Percentiles rank a stretch among this genome's conserved stretches.
These are phyloP conservation scores for Epinotia demarniana DNA, from an alignment of 2,888 invertebrate genomes.

Conservation along the genomic window DNA sequence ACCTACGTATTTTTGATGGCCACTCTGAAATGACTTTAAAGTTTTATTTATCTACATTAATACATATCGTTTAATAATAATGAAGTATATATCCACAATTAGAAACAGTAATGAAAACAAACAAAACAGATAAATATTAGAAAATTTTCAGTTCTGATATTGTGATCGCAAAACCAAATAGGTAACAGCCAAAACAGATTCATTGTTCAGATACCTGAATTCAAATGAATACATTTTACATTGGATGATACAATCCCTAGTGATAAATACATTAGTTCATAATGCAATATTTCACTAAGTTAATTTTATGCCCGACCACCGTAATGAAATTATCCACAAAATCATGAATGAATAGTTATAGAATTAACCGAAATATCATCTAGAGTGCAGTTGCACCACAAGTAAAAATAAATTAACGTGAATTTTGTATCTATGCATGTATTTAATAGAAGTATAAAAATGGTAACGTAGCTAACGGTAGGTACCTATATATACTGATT, in stretches of 20 bases:
- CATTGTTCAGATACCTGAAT: background rate
- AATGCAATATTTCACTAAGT: background rate
- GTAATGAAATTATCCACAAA: background rate
- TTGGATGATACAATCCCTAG: background rate
- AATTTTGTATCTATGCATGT: no score
- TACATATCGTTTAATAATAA: background rate
- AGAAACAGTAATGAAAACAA: background rate
- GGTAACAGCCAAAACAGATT: background rate
- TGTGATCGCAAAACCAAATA: background rate
- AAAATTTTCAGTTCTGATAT: background rate
- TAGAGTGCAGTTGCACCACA: background rate
- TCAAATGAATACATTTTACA: background rate
- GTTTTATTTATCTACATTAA: background rate
- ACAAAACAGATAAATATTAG: background rate
- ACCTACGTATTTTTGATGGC: background rate
- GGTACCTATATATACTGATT: no score
- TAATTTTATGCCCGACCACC: background rate
- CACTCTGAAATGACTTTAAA: background rate
- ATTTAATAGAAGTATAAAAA: no score
- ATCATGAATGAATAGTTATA: background rate
- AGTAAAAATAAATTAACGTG: background rate
- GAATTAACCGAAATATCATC: background rate
- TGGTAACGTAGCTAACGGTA: no score
- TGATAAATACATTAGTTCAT: background rate
- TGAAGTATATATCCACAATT: background rate